Percentiles rank a stretch among this genome's conserved stretches.
Conservation (phyloP, 2,888 invertebrate genomes). For the Pogonocherus hispidulus region DNA sequence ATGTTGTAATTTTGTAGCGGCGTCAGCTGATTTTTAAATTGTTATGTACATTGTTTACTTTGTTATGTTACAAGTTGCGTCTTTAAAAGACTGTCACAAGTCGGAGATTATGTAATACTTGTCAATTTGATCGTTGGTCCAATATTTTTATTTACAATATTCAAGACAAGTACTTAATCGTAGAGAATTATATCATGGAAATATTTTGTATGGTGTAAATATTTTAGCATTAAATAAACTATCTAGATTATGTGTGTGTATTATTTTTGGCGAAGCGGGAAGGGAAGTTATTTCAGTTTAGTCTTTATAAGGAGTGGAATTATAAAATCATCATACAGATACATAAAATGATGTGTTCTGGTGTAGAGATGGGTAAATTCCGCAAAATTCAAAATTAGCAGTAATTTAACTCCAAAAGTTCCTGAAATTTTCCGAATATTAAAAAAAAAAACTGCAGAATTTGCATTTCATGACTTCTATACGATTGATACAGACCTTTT, state of each 20-base stretch:
- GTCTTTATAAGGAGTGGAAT: too few relatives aligned
- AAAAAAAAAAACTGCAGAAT: too few relatives aligned
- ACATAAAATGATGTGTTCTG: too few relatives aligned
- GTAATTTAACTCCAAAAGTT: too few relatives aligned
- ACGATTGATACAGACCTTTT: too few relatives aligned
- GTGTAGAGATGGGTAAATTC: too few relatives aligned
- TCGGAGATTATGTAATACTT: constrained; percentile 31
- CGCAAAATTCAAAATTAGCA: too few relatives aligned
- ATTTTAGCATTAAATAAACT: constrained; percentile 18
- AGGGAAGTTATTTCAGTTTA: too few relatives aligned
- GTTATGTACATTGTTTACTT: constrained; percentile 47
- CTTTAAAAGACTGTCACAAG: constrained; percentile 42
- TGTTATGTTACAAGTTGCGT: constrained; percentile 42
- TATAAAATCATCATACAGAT: too few relatives aligned
- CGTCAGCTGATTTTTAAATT: constrained; percentile 46
- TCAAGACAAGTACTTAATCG: constrained; percentile 37
- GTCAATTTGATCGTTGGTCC: constrained; percentile 34
- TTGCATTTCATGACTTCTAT: too few relatives aligned
- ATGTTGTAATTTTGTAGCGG: constrained; percentile 58
- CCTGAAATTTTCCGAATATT: too few relatives aligned
- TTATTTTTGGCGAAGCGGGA: constrained; percentile 1
- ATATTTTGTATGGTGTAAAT: constrained; percentile 30
- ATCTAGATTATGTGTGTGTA: background rate
- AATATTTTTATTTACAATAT: constrained; percentile 23
- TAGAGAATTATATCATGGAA: constrained; percentile 21